Percentiles rank a stretch among this genome's conserved stretches.
phyloP scores from a whole-genome alignment of 2,797 vertebrate species.

The Nyctalus aviator region DNA sequence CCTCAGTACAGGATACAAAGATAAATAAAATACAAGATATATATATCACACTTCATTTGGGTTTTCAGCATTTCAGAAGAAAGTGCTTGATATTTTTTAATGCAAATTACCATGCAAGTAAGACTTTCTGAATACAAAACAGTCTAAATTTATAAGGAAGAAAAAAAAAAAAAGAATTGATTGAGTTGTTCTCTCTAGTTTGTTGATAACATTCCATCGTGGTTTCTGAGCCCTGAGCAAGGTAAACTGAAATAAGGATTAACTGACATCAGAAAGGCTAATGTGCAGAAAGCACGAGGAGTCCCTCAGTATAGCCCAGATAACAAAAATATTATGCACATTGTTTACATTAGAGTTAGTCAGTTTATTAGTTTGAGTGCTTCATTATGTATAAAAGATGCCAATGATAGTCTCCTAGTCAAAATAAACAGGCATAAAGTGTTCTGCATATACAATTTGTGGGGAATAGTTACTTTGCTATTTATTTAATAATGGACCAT shows the following conservation, averaged over 20 bases:
- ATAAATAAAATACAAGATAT: background rate
- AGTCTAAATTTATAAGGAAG: background rate
- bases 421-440: conserved; percentile 92
- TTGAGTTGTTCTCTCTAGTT: conserved; percentile 58
- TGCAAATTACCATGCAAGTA: background rate
- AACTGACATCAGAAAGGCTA: conserved; percentile 87
- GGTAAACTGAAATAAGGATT: conserved; percentile 90
- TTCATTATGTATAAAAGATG: conserved; percentile 93
- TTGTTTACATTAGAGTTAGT: conserved; percentile 90
- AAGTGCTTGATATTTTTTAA: conserved; percentile 28
- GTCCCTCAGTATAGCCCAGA: conserved; percentile 89
- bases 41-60: background rate
- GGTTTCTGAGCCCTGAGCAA: conserved; percentile 83
- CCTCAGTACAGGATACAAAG: background rate
- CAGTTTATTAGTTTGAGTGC: conserved; percentile 93
- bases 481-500: conserved; percentile 94
- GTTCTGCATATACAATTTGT: conserved; percentile 85
- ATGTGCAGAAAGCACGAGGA: conserved; percentile 89
- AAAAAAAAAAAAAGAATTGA: background rate
- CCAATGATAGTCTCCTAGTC: conserved; percentile 89
- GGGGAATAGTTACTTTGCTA: conserved; percentile 89
- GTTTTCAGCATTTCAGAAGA: background rate
- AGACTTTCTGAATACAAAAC: background rate
- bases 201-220: conserved; percentile 65
- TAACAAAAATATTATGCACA: conserved; percentile 93